Base-by-base conservation (phyloP, 1,140 invertebrate species). In the Drosophila sproati region DNA sequence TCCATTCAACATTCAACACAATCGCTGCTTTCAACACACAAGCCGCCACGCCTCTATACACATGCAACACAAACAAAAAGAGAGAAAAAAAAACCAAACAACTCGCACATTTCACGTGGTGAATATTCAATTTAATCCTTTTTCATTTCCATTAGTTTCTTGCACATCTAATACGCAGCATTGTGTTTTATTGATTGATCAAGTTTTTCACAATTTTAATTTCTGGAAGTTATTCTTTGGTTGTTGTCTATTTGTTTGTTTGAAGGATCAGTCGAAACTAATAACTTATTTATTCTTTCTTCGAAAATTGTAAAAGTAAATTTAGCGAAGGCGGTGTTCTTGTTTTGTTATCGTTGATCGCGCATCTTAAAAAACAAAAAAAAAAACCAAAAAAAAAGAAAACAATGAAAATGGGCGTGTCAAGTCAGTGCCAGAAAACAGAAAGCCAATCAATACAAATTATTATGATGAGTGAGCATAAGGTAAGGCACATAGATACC, bases 381-480 rank as follows among this genome's bases (percentile, higher is more conserved):
- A 60, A 12, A 12, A 12, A 35, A 60, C 55, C 60, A 59, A 59
- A 80, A 60, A 60, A 48, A 20, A 20, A 0, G 31, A 60, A 56
- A 52, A 47, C 29, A 59, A 69, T 54, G 68, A 74, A 63, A 81
- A 80, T 80, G 82, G 78, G 82, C 78, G 74, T 75, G 69, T 74
- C 78, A 78, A 76, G 62, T 63, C 70, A 82, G 75, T 69, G 64
- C 70, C 71, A 87, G 77, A 78, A 80, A 89, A 76, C 85, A 90
- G 86, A 88, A 87, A 87, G 78, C 81, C 78, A 86, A 43, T 43
- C 39, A 43, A 43, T 87, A 80, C 80, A 87, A 89, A 89, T 87
- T 68, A 78, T n/a, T 87, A 78, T 76, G 86, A 89, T 86, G 83
- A 74, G 91, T 92, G 91, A 92, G 91, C 91, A 92, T 92, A 92